phyloP scores from a whole-genome alignment of 2,888 invertebrate genomes.

The Aelia acuminata region DNA sequence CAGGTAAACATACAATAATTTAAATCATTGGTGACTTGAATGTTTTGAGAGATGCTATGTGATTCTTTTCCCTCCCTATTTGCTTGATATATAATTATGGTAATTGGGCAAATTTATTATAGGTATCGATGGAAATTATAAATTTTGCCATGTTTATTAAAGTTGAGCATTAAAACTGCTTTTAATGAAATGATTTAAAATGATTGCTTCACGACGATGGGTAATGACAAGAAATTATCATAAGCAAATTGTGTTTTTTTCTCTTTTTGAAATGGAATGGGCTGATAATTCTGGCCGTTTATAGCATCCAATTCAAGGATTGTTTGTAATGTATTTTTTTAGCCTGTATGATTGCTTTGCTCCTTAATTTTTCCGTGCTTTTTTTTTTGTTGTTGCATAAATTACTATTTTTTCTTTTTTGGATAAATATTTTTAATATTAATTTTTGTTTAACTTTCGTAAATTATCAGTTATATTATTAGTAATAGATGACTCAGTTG shows the following conservation, averaged over 20 bases:
- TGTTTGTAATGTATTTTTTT: conserved; percentile 9
- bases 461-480: no score
- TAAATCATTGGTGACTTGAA: no score
- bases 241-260: background rate
- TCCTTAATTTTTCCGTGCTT: background rate
- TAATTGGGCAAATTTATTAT: background rate
- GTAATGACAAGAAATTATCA: background rate
- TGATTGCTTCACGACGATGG: background rate
- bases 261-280: background rate
- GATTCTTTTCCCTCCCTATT: background rate
- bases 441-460: no score
- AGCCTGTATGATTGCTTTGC: background rate
- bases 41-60: no score
- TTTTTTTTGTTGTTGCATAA: background rate
- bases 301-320: background rate
- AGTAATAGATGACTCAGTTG: no score
- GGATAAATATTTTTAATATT: background rate
- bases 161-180: no score
- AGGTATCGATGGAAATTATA: background rate
- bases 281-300: background rate
- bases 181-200: background rate
- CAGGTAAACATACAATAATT: no score
- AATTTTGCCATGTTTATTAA: background rate
- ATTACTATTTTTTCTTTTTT: background rate
- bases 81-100: background rate